Evolutionary conservation across 2,113 vertebrate species (phyloP).

Genomic region (Platichthys flesus): DNA sequence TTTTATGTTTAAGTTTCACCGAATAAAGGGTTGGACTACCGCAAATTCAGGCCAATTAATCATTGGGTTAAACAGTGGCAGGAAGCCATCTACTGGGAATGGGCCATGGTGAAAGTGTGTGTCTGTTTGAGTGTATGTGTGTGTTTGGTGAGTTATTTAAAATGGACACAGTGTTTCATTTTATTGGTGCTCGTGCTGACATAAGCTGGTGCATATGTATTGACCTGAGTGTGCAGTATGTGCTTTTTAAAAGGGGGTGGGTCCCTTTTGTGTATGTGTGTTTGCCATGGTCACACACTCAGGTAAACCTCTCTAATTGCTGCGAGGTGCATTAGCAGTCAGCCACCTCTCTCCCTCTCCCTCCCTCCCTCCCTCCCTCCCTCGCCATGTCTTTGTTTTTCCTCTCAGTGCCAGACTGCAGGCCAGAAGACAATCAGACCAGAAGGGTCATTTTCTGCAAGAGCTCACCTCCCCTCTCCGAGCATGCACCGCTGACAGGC

Average conservation of each 20-base stretch:
- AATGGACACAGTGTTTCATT: slow-evolving; percentile 35
- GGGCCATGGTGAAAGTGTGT: slow-evolving; percentile 32
- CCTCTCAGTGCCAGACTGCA: slow-evolving; percentile 81
- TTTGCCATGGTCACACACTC: slow-evolving; percentile 67
- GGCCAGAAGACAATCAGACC: slow-evolving; percentile 87
- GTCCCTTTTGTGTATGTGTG: slow-evolving; percentile 18
- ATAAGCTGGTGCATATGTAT: slow-evolving; percentile 55
- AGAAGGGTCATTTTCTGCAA: slow-evolving; percentile 93
- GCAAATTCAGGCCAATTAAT: slow-evolving; percentile 82
- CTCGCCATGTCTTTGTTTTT: slow-evolving; percentile 78
- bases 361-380: slow-evolving; percentile 40
- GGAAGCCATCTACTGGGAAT: slow-evolving; percentile 49
- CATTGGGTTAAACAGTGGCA: slow-evolving; percentile 60
- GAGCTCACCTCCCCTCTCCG: slow-evolving; percentile 88
- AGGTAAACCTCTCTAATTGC: slow-evolving; percentile 84
- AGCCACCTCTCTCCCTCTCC: slow-evolving; percentile 57
- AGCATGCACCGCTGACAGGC: slow-evolving; percentile 83
- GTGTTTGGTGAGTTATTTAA: slow-evolving; percentile 9
- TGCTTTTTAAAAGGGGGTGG: background rate
- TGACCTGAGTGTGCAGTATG: slow-evolving; percentile 40
- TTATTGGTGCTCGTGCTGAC: slow-evolving; percentile 30
- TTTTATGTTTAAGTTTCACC: slow-evolving; percentile 81
- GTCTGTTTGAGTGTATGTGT: slow-evolving; percentile 30
- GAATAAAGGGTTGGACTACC: slow-evolving; percentile 83
- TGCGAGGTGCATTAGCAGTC: slow-evolving; percentile 82